Percentiles rank a stretch among this genome's conserved stretches.
Conservation (phyloP, 2,888 invertebrate genomes). For the Apodemia hepburni region DNA sequence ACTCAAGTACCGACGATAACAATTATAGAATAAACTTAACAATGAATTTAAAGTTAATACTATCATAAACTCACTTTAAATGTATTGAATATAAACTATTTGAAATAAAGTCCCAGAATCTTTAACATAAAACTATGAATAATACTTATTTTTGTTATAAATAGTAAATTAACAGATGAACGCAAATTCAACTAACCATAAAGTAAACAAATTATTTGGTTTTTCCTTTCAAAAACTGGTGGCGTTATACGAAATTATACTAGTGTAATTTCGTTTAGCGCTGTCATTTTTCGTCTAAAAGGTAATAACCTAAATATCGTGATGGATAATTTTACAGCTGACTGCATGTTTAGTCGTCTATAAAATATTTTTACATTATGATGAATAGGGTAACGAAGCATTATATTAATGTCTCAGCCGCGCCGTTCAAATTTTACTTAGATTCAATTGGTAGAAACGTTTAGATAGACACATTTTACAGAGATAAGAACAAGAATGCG, state of each 20-base stretch:
- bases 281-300: background rate
- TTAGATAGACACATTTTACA: background rate
- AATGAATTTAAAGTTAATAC: too few relatives aligned
- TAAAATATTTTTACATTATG: conserved; percentile 5
- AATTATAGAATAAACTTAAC: too few relatives aligned
- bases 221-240: background rate
- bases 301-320: background rate
- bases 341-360: background rate
- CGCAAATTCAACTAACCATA: too few relatives aligned
- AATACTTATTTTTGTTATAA: too few relatives aligned
- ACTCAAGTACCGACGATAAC: too few relatives aligned
- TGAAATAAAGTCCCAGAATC: too few relatives aligned
- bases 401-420: background rate
- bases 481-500: background rate
- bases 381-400: background rate
- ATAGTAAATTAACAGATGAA: too few relatives aligned
- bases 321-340: background rate
- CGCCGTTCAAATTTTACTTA: background rate
- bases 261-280: too few relatives aligned
- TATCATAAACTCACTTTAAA: too few relatives aligned
- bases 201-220: too few relatives aligned
- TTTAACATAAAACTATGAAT: too few relatives aligned
- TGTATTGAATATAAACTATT: too few relatives aligned
- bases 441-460: background rate
- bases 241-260: background rate